Evolutionary conservation across 2,888 invertebrate genomes (phyloP), one percentile per base, ranked within the genome.

Genomic region (Sicus ferrugineus): DNA sequence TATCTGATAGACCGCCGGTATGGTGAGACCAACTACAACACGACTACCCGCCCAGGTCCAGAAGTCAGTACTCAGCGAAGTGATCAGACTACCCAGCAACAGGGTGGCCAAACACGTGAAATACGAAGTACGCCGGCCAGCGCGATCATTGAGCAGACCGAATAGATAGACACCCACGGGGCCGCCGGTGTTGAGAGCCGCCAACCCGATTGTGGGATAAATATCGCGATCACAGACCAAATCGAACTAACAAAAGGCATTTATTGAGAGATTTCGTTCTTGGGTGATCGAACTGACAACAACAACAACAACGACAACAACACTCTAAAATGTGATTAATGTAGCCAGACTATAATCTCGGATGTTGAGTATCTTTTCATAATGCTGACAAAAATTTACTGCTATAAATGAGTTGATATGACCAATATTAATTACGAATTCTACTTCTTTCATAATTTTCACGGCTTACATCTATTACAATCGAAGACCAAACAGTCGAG

Each of bases 1-100:
- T 84, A 96, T 96, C 86, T 96, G 95, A 84, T 96, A 96, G 50
- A 96, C 91, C 1, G 96, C 96, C 3, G 96, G 96, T 78, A 96
- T 93, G 0, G 96, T 95, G 6, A 95, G 86, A 3, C 97, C 97
- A n/a, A 96, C 95, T 61, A 95, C 87, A 21, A 91, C 87, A 73
- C 96, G 88, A 77, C 93, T 93, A 2, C 89, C 86, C 1, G 93
- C 90, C 94, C 96, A 96, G 73, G 89, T 89, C 92, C 93, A 93
- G 82, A 93, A 95, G 79, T 91, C 89, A 56, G 89, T 89, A 31
- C 95, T 91, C 66, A 91, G 88, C 3, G 94, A 93, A 4, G 95
- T 94, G 76, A 93, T 86, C 75, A 94, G 86, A 74, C 95, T 94
- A 21, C 95, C 95, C 48, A 90, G 79, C 50, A 95, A 89, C 73